Base-by-base conservation (phyloP, 2,113 vertebrate genomes). In the Pomatorhinus ruficollis region DNA sequence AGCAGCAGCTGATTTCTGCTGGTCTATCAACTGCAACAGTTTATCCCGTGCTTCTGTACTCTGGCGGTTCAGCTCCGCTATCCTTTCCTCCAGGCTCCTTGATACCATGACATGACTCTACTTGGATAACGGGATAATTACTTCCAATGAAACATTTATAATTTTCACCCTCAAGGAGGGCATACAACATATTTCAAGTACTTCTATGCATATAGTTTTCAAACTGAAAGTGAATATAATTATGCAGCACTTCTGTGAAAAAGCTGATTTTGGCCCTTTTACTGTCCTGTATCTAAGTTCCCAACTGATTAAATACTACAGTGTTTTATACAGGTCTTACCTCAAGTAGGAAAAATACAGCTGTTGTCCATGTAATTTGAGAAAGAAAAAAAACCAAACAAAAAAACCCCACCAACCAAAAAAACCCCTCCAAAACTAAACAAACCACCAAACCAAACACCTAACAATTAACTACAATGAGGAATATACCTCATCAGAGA, bases 61-160 rank as follows among this genome's bases (percentile, higher is more conserved):
- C 95, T 99, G 99, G 42, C 97, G 98, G 96, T 99, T 99, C 83
- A 99, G 93, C 95, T 99, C 99, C 39, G 99, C 98, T 91, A 99
- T 99, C 94, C 98, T 98, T 70, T 99, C 98, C 93, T 99, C 98
- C 96, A 99, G 97, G 20, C 95, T 98, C 53, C 80, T 96, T 2
- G 97, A 91, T 13, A 69, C 25, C 30, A 12, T 31, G 9, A 94
- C 85, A 76, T 77, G 96, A 95, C 50, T 60, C 97, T 98, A 71
- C 37, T 85, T 65, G 69, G 71, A 94, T 35, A 95, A 92, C 22
- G 31, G 69, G 9, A 77, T 69, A 83, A 95, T 82, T 78, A 83
- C 15, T 93, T 95, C 61, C 66, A 84, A 33, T 37, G 18, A 37
- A 92, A 95, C 78, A 96, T 22, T 75, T 65, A 35, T 0, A 59